These are phyloP conservation scores for Sarcophaga caerulescens DNA, from an alignment of 2,888 invertebrate species.

Conservation along the genomic window DNA sequence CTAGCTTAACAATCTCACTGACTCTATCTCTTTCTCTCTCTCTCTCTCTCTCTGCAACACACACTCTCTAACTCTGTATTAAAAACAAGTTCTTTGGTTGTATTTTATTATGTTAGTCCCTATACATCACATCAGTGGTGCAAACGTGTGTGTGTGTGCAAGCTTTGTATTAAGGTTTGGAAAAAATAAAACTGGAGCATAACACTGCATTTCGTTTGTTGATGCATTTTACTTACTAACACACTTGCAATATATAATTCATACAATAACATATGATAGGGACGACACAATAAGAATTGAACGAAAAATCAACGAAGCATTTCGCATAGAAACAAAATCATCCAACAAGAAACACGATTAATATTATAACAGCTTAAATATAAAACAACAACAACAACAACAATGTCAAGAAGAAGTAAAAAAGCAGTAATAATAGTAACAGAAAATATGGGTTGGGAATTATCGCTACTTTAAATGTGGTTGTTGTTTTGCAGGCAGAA, in stretches of 20 bases:
- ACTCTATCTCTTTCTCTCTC: background rate
- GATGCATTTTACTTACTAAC: background rate
- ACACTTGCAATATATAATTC: background rate
- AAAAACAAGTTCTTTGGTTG: background rate
- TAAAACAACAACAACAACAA: constrained; percentile 31
- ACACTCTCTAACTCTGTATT: background rate
- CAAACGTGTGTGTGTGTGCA: no score
- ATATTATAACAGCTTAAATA: constrained; percentile 27
- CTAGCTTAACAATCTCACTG: constrained; percentile 27
- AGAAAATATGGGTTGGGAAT: constrained; percentile 65
- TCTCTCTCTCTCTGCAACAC: no score
- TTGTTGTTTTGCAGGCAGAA: constrained; percentile 31
- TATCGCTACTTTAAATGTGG: constrained; percentile 49
- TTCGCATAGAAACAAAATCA: constrained; percentile 45
- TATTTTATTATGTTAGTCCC: background rate
- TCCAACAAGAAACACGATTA: constrained; percentile 58
- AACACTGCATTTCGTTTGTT: background rate
- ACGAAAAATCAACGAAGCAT: background rate
- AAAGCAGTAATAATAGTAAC: constrained; percentile 30
- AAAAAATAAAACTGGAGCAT: background rate
- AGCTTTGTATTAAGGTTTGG: no score
- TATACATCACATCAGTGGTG: background rate
- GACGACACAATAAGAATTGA: background rate
- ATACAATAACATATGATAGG: background rate
- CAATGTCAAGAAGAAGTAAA: background rate